Evolutionary conservation across 2,888 invertebrate species (phyloP), one percentile per base, ranked within the genome.

Genomic region (Oscheius sp.): DNA sequence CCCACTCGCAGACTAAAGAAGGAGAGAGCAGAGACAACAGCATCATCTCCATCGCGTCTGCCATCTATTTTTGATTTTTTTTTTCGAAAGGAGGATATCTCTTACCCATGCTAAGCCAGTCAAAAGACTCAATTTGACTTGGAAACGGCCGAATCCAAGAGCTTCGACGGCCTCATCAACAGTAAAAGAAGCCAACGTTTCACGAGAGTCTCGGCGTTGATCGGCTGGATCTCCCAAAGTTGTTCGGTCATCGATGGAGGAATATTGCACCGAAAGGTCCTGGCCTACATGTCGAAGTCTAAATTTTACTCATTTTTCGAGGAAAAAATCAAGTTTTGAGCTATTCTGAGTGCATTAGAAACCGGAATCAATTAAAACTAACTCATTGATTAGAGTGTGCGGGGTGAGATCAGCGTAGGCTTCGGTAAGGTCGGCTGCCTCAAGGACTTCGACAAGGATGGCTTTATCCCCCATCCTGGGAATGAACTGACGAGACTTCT

Each of bases 21-120:
- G 96, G 95, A 17, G 94, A 93, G 42, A 96, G 89, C 74, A 96
- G 94, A 81, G 94, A 94, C 39, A 96, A 89, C 83, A 96, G 94
- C 86, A 95, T 96, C 93, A 96, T 96, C 89, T 96, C 96, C 95
- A 96, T 96, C 66, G 95, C 94, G 88, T 96, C 96, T 0, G 95
- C 94, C 95, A 95, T 96, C 95, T 94, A 93, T 86, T 50, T 17
- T 50, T 15, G 3, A n/a, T 17, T 34, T 3, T 3, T 20, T 17
- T 17, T 31, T 27, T 3, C n/a, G 27, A 53, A 23, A 17, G 3
- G 17, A 27, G 15, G 34, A 61, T 17, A 15, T 17, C 17, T 15
- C 65, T 83, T 77, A 89, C 89, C 89, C 89, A 89, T 29, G 89
- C 89, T 71, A 89, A 78, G 37, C 89, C 89, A 34, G 89, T 89